phyloP scores from a whole-genome alignment of 2,797 vertebrate species.

The Alca torda region DNA sequence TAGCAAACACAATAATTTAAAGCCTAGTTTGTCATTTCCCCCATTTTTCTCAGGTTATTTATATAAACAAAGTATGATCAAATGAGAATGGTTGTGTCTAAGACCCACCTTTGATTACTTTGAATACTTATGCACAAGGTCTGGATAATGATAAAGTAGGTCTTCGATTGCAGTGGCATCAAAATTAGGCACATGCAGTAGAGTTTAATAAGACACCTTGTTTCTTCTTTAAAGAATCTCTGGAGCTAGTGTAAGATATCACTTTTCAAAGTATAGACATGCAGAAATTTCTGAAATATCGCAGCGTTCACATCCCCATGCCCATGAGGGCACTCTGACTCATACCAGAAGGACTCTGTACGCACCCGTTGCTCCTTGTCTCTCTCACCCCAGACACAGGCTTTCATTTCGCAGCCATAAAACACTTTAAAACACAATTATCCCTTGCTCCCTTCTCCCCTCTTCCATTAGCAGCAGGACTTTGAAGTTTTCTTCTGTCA shows the following conservation, averaged over 20 bases:
- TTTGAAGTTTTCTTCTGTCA: neutral
- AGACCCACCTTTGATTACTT: neutral
- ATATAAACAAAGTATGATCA: neutral
- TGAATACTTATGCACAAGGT: neutral
- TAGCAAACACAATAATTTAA: neutral
- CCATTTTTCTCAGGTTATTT: neutral
- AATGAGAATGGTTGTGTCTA: neutral
- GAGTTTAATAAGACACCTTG: neutral
- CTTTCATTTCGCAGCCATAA: neutral
- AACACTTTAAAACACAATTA: neutral
- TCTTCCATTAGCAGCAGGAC: neutral
- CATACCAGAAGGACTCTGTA: neutral
- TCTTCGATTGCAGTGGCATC: neutral
- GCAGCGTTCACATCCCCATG: neutral
- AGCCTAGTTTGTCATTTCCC: neutral
- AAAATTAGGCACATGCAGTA: neutral
- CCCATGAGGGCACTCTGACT: neutral
- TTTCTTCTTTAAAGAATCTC: neutral
- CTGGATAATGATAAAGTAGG: neutral
- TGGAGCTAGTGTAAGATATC: neutral
- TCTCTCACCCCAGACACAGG: neutral
- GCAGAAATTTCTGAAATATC: neutral
- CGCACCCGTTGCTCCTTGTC: neutral
- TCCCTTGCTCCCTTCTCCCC: neutral
- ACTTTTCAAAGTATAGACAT: neutral